Base-by-base conservation (phyloP, 2,797 vertebrate genomes). In the Huso huso region DNA sequence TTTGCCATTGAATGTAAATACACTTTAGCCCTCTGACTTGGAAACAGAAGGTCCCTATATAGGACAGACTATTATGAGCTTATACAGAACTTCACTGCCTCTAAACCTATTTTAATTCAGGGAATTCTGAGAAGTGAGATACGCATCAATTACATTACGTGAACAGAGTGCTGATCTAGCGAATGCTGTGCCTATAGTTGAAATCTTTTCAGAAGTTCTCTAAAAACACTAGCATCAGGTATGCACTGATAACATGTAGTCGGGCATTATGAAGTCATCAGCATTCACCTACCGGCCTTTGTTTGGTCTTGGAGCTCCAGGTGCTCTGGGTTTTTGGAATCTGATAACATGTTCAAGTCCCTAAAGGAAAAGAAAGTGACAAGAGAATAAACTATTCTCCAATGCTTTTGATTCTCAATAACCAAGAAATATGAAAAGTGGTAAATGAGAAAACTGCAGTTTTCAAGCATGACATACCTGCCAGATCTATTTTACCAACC, bases 271-370 rank as follows among this genome's bases (percentile, higher is more conserved):
- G 58, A 73, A 77, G 8, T 1, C 61, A 3, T 2, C 8, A 4
- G 3, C n/a, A 71, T 60, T 73, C 6, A 78, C 93, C 76, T 90
- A 98, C 97, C 93, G 75, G 93, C 74, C 81, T 88, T 96, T 62
- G 93, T 82, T 72, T 93, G 92, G 64, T 93, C 86, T 48, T 95
- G 94, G 66, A 97, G 84, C 76, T 99, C 96, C 84, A 98, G 79
- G 73, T 90, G 91, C 84, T 97, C 94, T 59, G 90, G 86, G 71
- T 93, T 92, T 80, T 97, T 95, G 51, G 89, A 90, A 81, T 95
- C 93, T 0, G 93, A 97, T 66, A 96, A 87, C 95, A 99, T 97
- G 79, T 95, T 98, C 76, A 98, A 86, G 80, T 98, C 96, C 79
- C 97, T 99, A 84, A 82, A 89, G 78, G 65, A 78, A 80, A 72